Evolutionary conservation across 2,888 invertebrate species (phyloP).

Genomic region (Drosophila prolongata): DNA sequence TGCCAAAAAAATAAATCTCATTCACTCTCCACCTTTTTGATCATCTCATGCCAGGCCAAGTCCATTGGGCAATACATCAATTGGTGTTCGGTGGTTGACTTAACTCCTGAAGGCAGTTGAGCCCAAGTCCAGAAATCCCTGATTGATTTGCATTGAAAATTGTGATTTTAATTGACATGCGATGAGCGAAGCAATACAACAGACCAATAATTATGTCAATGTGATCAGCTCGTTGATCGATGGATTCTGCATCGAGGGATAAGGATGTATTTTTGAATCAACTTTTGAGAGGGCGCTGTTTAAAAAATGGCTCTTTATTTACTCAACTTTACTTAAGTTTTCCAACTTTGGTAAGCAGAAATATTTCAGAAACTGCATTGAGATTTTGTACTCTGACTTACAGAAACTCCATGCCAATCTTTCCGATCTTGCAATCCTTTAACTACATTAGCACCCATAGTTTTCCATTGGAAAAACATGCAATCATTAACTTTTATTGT

Average conservation of each 20-base stretch:
- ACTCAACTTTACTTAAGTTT: too few species aligned
- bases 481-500: too few species aligned
- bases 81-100: conserved; percentile 45
- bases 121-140: conserved; percentile 59
- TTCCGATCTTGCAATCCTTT: too few species aligned
- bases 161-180: conserved; percentile 70
- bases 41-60: conserved; percentile 15
- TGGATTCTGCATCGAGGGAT: conserved; percentile 16
- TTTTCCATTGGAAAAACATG: too few species aligned
- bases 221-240: conserved; percentile 70
- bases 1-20: conserved; percentile 61
- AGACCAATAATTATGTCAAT: conserved; percentile 79
- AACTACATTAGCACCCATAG: too few species aligned
- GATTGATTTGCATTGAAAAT: conserved; percentile 84
- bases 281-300: not conserved
- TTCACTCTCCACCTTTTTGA: conserved; percentile 41
- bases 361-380: too few species aligned
- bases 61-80: conserved; percentile 78
- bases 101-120: conserved; percentile 8
- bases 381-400: too few species aligned
- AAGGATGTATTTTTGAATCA: conserved; percentile 5
- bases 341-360: too few species aligned
- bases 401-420: too few species aligned
- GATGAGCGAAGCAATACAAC: conserved; percentile 45
- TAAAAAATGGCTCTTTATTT: too few species aligned